These are phyloP conservation scores for Temnothorax longispinosus DNA, from an alignment of 1,140 invertebrate genomes.

Conservation along the genomic window DNA sequence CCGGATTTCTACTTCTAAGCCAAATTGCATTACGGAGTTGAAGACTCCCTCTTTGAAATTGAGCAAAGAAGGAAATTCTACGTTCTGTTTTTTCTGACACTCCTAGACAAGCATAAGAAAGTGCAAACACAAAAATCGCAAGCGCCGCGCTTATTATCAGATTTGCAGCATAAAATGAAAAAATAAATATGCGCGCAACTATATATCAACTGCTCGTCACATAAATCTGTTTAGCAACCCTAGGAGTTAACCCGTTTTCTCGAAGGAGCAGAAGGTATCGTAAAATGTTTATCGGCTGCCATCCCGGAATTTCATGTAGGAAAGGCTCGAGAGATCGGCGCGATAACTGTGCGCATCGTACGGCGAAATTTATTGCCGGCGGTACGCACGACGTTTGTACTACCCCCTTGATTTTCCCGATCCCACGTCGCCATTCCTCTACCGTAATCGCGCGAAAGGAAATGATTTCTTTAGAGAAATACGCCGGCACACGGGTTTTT, in stretches of 20 bases:
- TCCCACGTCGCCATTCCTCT: constrained; percentile 41
- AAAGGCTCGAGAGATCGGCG: constrained; percentile 36
- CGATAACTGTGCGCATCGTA: constrained; percentile 40
- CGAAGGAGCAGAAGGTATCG: background rate
- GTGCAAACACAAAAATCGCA: background rate
- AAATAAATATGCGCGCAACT: background rate
- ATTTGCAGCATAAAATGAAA: background rate
- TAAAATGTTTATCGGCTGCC: constrained; percentile 43
- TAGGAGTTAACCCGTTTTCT: background rate
- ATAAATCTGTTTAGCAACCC: background rate
- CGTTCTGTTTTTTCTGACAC: background rate
- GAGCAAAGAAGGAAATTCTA: background rate
- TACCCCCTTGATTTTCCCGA: constrained; percentile 47
- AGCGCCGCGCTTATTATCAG: background rate
- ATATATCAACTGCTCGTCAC: background rate
- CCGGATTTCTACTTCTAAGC: background rate
- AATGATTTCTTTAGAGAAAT: constrained; percentile 65
- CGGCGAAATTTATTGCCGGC: constrained; percentile 37
- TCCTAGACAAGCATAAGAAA: background rate
- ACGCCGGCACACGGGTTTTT: constrained; percentile 36
- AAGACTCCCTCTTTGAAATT: background rate
- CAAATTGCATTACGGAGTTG: constrained; percentile 21
- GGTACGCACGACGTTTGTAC: constrained; percentile 40
- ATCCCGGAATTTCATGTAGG: background rate
- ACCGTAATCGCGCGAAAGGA: constrained; percentile 47